Evolutionary conservation across 2,888 invertebrate species (phyloP).

Genomic region (Diarsia dahlii): DNA sequence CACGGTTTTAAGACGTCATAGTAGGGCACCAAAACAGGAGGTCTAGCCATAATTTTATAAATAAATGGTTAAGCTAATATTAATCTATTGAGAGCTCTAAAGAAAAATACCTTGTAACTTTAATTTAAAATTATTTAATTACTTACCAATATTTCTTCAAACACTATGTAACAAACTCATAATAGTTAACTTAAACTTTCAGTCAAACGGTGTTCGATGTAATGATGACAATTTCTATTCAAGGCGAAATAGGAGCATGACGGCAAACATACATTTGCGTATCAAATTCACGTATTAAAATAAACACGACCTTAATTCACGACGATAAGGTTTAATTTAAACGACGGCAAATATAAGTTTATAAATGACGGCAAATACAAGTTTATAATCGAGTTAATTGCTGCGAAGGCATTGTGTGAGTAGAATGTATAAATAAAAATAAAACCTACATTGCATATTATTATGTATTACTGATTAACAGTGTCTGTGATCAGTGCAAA

Average conservation of each 20-base stretch:
- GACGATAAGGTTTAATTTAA: neutral
- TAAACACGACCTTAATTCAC: conserved; percentile 2
- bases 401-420: conserved; percentile 3
- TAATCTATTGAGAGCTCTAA: too few relatives aligned
- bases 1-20: too few relatives aligned
- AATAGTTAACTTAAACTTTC: conserved; percentile 1
- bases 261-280: conserved; percentile 2
- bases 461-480: conserved; percentile 14
- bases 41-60: too few relatives aligned
- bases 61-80: too few relatives aligned
- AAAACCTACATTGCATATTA: conserved; percentile 16
- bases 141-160: conserved; percentile 17
- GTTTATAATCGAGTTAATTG: conserved; percentile 18
- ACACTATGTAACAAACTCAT: conserved; percentile 3
- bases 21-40: too few relatives aligned
- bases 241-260: conserved; percentile 3
- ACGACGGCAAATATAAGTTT: fast-evolving
- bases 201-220: conserved; percentile 13
- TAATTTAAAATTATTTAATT: neutral
- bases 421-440: conserved; percentile 22
- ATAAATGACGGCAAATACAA: conserved; percentile 5
- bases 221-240: conserved; percentile 29
- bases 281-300: neutral
- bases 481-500: neutral
- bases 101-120: too few relatives aligned